Evolutionary conservation across 2,797 vertebrate species (phyloP).

Genomic region (Myoxocephalus aenaeus): DNA sequence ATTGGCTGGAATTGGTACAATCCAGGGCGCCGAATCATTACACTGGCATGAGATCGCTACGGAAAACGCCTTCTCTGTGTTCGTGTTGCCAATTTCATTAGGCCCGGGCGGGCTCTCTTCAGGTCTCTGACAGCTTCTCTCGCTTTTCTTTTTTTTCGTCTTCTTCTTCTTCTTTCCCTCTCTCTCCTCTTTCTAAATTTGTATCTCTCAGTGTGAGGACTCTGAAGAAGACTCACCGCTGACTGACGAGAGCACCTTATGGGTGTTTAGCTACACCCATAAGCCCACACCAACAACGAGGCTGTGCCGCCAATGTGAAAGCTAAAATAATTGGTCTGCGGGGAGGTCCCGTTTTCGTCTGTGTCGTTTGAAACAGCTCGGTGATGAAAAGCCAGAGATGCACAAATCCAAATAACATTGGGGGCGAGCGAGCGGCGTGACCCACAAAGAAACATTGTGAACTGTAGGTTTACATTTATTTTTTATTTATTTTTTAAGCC

Average conservation of each 20-base stretch:
- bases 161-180: neutral
- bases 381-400: conserved; percentile 65
- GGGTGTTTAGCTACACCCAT: conserved; percentile 47
- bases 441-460: conserved; percentile 48
- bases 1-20: conserved; percentile 59
- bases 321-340: conserved; percentile 78
- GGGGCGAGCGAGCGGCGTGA: conserved; percentile 49
- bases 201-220: conserved; percentile 48
- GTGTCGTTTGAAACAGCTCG: conserved; percentile 70
- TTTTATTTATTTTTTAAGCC: conserved; percentile 23
- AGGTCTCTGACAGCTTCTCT: conserved; percentile 50
- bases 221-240: conserved; percentile 45
- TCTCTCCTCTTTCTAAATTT: conserved; percentile 50
- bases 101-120: conserved; percentile 28
- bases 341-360: conserved; percentile 73
- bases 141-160: neutral
- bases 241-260: neutral
- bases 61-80: conserved; percentile 47
- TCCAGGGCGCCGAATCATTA: conserved; percentile 55
- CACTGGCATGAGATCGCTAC: conserved; percentile 48
- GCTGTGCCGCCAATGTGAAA: conserved; percentile 64
- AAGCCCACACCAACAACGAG: conserved; percentile 57
- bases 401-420: conserved; percentile 65
- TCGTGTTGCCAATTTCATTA: conserved; percentile 68
- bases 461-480: conserved; percentile 21